Conservation (phyloP, 2,113 vertebrate genomes). For the Rostratula benghalensis region DNA sequence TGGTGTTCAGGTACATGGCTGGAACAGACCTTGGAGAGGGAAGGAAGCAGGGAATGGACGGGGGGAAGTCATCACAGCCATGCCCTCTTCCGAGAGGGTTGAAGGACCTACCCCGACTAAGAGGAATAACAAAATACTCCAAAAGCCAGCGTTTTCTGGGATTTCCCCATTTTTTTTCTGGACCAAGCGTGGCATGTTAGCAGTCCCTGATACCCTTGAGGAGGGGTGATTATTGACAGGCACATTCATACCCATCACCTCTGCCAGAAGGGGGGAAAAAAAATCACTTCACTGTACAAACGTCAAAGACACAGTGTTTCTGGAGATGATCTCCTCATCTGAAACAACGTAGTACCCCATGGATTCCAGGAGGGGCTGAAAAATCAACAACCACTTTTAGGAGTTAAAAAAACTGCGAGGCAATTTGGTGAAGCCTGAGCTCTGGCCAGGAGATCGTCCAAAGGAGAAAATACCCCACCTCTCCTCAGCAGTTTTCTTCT, state of each 20-base stretch:
- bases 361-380: not conserved
- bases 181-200: not conserved
- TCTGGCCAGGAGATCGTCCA: not conserved
- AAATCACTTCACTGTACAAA: not conserved
- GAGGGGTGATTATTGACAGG: not conserved
- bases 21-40: not conserved
- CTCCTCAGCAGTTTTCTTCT: not conserved
- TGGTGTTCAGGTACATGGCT: conserved; percentile 53
- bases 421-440: not conserved
- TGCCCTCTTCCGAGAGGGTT: not conserved
- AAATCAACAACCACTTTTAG: not conserved
- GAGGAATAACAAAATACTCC: not conserved
- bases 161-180: not conserved
- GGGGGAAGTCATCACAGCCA: not conserved
- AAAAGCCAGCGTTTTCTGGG: not conserved
- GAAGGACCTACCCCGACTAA: not conserved
- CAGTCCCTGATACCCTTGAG: not conserved
- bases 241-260: not conserved
- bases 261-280: not conserved
- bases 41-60: not conserved
- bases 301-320: not conserved
- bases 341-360: not conserved
- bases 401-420: not conserved
- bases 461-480: not conserved
- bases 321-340: not conserved